Percentiles rank a stretch among this genome's conserved stretches.
Evolutionary conservation across 2,888 invertebrate species (phyloP).

Genomic region (Augochlorella aurata): DNA sequence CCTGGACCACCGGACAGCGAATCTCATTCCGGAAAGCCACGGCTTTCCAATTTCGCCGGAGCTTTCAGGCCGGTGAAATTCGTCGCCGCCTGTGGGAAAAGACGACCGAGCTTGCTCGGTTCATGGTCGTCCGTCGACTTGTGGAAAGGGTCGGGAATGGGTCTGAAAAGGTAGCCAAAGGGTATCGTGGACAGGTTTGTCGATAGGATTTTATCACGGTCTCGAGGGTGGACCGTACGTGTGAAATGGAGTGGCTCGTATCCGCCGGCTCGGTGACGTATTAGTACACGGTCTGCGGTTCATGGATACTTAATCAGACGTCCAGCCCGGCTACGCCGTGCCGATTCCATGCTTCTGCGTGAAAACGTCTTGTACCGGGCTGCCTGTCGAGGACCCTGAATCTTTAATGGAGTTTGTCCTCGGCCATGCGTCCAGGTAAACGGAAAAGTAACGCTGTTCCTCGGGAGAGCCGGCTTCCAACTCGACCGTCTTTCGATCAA

Average conservation of each 20-base stretch:
- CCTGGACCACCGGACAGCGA: constrained; percentile 12
- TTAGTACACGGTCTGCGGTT: constrained; percentile 68
- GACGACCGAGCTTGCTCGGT: not conserved
- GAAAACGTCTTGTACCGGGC: not conserved
- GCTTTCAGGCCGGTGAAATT: constrained; percentile 20
- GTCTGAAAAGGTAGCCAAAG: constrained; percentile 13
- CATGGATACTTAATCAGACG: constrained; percentile 69
- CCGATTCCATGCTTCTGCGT: constrained; percentile 16
- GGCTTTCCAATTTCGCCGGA: constrained; percentile 51
- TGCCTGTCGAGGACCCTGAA: not conserved
- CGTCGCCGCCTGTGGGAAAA: constrained; percentile 41
- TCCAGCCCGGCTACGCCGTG: not conserved
- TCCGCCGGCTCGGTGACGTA: constrained; percentile 63
- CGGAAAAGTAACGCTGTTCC: not conserved
- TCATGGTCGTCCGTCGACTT: not conserved
- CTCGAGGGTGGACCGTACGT: constrained; percentile 34
- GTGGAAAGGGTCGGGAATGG: constrained; percentile 9
- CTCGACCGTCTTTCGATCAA: not conserved
- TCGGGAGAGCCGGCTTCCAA: not conserved
- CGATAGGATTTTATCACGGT: constrained; percentile 54
- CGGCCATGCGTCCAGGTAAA: not conserved
- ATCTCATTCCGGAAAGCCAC: constrained; percentile 51
- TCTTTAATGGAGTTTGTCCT: not conserved
- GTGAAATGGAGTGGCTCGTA: constrained; percentile 34
- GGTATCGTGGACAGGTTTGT: constrained; percentile 38